Base-by-base conservation (phyloP, 53 echinoderm and acorn worm genomes). In the Antedon mediterranea region DNA sequence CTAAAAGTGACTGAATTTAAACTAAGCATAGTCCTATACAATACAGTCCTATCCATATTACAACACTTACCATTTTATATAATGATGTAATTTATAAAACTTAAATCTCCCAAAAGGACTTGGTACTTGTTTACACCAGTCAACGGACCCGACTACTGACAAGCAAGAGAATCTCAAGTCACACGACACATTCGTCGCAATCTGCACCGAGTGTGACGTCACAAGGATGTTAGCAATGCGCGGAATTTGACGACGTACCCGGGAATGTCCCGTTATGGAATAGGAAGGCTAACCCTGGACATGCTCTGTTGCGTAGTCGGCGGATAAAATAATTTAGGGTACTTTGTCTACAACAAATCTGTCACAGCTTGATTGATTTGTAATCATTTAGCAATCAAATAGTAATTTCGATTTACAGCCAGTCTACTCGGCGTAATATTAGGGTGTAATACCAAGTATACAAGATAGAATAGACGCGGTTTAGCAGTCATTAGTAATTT, bases 241-340 rank as follows among this genome's bases (percentile, higher is more conserved):
- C 57, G 57, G 57, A 57, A 57, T 57, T 57, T 26, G 57, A 23
- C 57, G 23, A 23, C 57, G 57, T 57, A 23, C 57, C 57, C 57
- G 57, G 57, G 57, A 57, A 57, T 57, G 57, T 57, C 57, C 57
- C 57, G 57, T 57, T 57, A 57, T 57, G 57, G 57, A 57, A 57
- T 57, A 57, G 57, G n/a, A n/a, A n/a, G n/a, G 57, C 57, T 13
- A 57, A 57, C 57, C 57, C 57, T 57, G 57, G 57, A 57, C 57
- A 57, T 57, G 57, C 57, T 57, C 57, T 2, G 57, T 57, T 26
- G 57, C 2, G 57, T 6, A 18, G 57, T 11, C 57, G 15, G 57
- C 57, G 15, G 57, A 6, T 57, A 11, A 6, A 37, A 37, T 37
- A 11, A 11, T 37, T 37, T n/a, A n/a, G n/a, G n/a, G n/a, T n/a